Evolutionary conservation across 2,888 invertebrate species (phyloP).

Genomic region (Theretra japonica): DNA sequence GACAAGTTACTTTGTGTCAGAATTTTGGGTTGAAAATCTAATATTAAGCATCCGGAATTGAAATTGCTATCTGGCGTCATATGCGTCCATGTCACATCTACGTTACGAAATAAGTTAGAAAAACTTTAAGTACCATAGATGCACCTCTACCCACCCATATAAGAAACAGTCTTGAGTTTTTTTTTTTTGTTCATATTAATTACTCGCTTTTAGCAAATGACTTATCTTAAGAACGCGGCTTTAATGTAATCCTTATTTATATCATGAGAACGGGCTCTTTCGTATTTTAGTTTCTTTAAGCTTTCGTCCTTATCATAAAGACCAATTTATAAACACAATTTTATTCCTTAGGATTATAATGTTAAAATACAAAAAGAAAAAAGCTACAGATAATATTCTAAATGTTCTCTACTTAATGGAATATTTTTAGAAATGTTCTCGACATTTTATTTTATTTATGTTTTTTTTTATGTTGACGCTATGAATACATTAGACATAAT

Average conservation of each 20-base stretch:
- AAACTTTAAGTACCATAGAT: too few relatives aligned
- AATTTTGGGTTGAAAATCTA: too few relatives aligned
- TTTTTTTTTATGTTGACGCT: too few relatives aligned
- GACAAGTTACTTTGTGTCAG: too few relatives aligned
- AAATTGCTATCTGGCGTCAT: too few relatives aligned
- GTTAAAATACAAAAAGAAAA: constrained; percentile 3
- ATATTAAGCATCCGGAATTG: too few relatives aligned
- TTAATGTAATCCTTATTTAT: constrained; percentile 1
- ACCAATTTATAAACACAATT: not conserved
- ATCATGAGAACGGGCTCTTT: not conserved
- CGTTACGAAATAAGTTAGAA: not conserved
- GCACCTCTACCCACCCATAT: too few relatives aligned
- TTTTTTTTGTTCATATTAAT: not conserved
- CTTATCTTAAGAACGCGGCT: not conserved
- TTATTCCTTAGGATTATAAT: not conserved
- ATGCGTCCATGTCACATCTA: too few relatives aligned
- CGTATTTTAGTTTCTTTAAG: not conserved
- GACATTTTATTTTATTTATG: too few relatives aligned
- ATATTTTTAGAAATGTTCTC: not conserved
- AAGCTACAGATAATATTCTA: not conserved
- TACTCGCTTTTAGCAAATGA: not conserved
- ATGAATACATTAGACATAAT: too few relatives aligned
- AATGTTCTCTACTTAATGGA: not conserved
- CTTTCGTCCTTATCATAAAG: not conserved
- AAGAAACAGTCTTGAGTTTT: not conserved